Base-by-base conservation (phyloP, 2,888 invertebrate species). In the Catotricha subobsoleta region DNA sequence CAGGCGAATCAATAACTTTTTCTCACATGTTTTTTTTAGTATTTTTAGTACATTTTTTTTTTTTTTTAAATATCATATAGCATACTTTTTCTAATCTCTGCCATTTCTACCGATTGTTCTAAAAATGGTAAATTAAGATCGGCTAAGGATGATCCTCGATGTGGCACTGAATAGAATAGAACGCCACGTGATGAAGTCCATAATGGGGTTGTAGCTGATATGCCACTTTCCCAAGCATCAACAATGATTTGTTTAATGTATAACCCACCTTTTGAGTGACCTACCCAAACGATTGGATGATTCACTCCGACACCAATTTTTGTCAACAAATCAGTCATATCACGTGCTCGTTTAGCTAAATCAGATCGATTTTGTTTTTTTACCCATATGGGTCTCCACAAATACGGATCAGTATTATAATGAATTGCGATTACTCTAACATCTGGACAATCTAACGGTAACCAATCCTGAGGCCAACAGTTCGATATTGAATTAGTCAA, bases 381-480 rank as follows among this genome's bases (percentile, higher is more conserved):
- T 16, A 76, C 66, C 80, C 83, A 86, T 20, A 78, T 58, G 1
- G 79, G 78, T 41, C 79, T 67, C 81, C 83, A 83, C 18, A 81
- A 60, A 53, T 77, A 73, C 1, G 77, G 75, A 50, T 80, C 80
- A 2, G 86, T 82, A 0, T 82, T 79, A 53, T 86, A 88, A 53
- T 84, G 84, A 1, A 90, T 63, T 3, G 81, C 80, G 19, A 90
- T 71, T 0, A 90, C 73, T 33, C 90, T 68, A 0, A 79, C 74
- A 1, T 76, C 72, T 0, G 81, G 80, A 52, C 77, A 77, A 54
- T 90, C 88, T 29, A 70, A 55, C 0, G 80, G 75, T 19, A 91
- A 59, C 90, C 90, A 91, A 56, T 90, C 87, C 44, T 73, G 67
- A 0, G 88, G 88, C 87, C 87, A 88, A 53, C 87, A 87, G 10